Percentiles rank a stretch among this genome's conserved stretches.
These are phyloP conservation scores for Glossophaga mutica DNA, from an alignment of 2,797 vertebrate genomes.

Conservation along the genomic window DNA sequence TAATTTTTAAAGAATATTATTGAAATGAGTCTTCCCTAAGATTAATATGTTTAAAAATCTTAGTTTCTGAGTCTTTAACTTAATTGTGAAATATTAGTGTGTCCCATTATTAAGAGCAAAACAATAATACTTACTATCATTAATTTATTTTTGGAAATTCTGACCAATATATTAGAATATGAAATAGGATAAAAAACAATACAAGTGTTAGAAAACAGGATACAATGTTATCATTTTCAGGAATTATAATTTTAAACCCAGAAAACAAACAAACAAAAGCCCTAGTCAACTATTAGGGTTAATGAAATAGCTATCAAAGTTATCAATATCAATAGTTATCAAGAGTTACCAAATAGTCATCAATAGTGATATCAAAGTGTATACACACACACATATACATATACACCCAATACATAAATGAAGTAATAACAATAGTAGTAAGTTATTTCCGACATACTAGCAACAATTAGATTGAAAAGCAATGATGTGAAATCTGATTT, in stretches of 20 bases:
- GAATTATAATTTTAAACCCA: background rate
- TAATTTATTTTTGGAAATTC: background rate
- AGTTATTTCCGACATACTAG: background rate
- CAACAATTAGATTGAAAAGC: background rate
- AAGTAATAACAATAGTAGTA: background rate
- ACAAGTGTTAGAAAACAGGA: background rate
- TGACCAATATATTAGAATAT: background rate
- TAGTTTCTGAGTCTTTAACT: background rate
- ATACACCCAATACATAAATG: background rate
- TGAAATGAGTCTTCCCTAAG: background rate
- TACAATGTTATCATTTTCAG: background rate
- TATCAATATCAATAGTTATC: too few relatives aligned
- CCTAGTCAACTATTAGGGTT: background rate
- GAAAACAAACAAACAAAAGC: background rate
- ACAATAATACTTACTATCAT: background rate
- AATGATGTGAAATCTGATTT: background rate
- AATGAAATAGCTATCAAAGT: slow-evolving; percentile 1
- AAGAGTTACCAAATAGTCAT: too few relatives aligned
- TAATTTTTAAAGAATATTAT: background rate
- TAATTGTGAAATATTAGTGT: background rate
- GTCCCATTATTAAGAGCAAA: background rate
- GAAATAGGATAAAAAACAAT: background rate
- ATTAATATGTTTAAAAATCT: background rate
- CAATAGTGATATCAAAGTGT: too few relatives aligned
- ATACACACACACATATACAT: background rate